These are phyloP conservation scores for Chloroceryle amazona DNA, from an alignment of 2,797 vertebrate genomes.

Conservation along the genomic window DNA sequence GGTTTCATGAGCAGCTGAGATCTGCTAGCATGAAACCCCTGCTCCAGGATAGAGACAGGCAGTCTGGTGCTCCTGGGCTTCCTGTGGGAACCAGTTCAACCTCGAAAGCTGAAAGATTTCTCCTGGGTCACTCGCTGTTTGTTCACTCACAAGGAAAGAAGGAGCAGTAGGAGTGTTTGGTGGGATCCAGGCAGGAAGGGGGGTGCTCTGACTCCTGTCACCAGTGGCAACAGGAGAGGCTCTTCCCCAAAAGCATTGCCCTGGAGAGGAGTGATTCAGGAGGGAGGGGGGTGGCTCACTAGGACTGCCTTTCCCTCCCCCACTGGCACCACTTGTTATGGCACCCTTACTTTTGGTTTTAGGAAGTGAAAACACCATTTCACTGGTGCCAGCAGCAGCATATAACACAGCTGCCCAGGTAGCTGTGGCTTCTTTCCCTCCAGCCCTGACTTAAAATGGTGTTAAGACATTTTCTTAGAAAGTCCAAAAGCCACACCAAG, in stretches of 20 bases:
- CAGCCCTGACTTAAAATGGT: not conserved
- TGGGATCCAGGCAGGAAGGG: not conserved
- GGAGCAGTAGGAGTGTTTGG: not conserved
- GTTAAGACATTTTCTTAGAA: not conserved
- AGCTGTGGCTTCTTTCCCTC: not conserved
- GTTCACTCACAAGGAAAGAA: not conserved
- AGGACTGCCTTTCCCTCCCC: not conserved
- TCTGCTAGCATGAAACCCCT: not conserved
- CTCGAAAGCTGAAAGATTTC: not conserved
- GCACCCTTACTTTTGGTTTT: not conserved
- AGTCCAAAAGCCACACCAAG: not conserved
- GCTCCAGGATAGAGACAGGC: rapidly evolving
- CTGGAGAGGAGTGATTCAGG: not conserved
- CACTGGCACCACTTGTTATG: not conserved
- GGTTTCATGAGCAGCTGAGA: not conserved
- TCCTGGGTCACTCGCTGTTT: not conserved
- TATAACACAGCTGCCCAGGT: not conserved
- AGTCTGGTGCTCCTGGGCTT: not conserved
- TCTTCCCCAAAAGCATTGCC: rapidly evolving
- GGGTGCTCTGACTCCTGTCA: not conserved
- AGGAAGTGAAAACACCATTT: not conserved
- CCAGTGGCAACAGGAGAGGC: not conserved
- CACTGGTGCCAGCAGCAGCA: not conserved
- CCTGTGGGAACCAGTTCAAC: not conserved
- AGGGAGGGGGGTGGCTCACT: not conserved